A percentile compares a stretch with the other conserved stretches of the same genome.
Conservation (phyloP, 1,140 invertebrate species). For the Zaprionus gabonicus region DNA sequence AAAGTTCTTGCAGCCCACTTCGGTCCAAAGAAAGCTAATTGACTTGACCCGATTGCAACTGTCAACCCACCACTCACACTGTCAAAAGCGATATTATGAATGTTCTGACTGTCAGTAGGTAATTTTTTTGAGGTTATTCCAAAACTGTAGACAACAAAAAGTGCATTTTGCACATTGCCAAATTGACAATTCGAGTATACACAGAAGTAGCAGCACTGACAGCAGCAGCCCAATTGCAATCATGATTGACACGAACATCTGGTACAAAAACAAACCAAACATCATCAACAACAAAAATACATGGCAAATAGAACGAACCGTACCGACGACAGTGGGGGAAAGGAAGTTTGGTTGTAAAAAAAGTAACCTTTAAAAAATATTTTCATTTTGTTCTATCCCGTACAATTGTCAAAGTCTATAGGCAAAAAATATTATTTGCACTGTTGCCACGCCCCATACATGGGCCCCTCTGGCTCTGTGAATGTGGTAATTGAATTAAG, state of each 20-base stretch:
- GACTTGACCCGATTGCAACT: background rate
- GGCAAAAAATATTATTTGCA: slow-evolving; percentile 24
- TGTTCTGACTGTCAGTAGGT: background rate
- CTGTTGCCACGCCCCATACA: slow-evolving; percentile 15
- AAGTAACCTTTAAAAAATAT: slow-evolving; percentile 67
- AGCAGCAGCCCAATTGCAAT: background rate
- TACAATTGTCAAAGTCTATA: slow-evolving; percentile 18
- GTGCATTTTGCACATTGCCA: slow-evolving; percentile 5
- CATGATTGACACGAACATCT: slow-evolving; percentile 21
- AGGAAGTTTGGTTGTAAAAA: background rate
- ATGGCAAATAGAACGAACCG: background rate
- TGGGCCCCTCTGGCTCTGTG: slow-evolving; percentile 4
- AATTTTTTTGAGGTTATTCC: background rate
- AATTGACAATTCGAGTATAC: slow-evolving; percentile 17
- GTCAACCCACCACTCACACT: background rate
- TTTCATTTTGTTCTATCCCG: slow-evolving; percentile 46
- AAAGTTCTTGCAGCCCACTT: background rate
- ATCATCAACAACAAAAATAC: slow-evolving; percentile 1
- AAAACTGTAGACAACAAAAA: background rate
- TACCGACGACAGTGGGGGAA: background rate
- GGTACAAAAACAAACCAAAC: slow-evolving; percentile 7
- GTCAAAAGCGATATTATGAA: background rate
- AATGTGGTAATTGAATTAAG: slow-evolving; percentile 69
- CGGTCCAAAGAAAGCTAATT: background rate
- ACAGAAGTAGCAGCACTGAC: background rate